phyloP scores from a whole-genome alignment of 2,113 vertebrate species.

The Ciconia stormi region DNA sequence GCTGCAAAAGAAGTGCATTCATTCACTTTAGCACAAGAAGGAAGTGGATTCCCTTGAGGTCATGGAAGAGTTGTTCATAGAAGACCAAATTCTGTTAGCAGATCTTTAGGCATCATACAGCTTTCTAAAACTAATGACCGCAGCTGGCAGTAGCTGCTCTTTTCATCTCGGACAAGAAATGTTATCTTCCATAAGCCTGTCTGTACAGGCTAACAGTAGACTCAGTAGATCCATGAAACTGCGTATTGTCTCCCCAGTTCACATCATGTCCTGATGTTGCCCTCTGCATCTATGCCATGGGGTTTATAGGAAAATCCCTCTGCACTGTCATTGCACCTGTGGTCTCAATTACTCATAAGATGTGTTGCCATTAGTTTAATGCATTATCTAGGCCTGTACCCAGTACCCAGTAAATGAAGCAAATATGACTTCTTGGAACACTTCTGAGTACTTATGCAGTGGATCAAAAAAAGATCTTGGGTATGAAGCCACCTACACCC shows the following conservation, averaged over 20 bases:
- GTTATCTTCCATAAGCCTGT: neutral
- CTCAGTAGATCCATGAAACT: neutral
- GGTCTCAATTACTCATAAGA: neutral
- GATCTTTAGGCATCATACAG: neutral
- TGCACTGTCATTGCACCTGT: neutral
- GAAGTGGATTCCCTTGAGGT: neutral
- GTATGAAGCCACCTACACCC: neutral
- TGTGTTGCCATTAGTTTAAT: neutral
- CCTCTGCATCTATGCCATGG: neutral
- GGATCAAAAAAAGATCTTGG: neutral
- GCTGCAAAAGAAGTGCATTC: neutral
- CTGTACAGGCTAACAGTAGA: neutral
- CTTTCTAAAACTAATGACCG: neutral
- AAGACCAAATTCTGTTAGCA: neutral
- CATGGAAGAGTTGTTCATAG: neutral
- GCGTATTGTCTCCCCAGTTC: neutral
- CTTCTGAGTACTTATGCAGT: neutral
- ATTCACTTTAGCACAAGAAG: neutral
- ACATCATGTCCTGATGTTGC: neutral
- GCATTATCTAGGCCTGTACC: neutral
- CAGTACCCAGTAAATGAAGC: neutral
- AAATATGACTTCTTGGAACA: neutral
- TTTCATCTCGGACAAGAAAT: neutral
- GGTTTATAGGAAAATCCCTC: neutral
- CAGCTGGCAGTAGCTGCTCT: neutral